A percentile compares a stretch with the other conserved stretches of the same genome.
phyloP scores from a whole-genome alignment of 2,113 vertebrate genomes.

The Prochilodus magdalenae region DNA sequence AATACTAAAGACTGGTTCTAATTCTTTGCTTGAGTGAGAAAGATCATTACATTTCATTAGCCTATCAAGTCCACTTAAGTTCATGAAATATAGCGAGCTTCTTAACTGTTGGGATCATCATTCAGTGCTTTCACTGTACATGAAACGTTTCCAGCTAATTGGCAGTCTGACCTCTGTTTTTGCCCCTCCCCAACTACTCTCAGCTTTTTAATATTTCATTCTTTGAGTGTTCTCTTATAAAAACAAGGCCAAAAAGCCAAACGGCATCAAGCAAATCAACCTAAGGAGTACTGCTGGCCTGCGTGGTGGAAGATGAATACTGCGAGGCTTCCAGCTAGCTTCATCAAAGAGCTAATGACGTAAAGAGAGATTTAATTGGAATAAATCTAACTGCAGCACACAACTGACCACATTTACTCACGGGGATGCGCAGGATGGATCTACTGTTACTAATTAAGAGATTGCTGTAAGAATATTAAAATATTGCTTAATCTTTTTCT shows the following conservation, averaged over 20 bases:
- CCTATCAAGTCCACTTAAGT: conserved; percentile 54
- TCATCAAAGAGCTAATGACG: too few relatives aligned
- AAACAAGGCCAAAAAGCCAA: background rate
- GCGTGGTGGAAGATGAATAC: too few relatives aligned
- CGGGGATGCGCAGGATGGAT: too few relatives aligned
- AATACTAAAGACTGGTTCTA: conserved; percentile 45
- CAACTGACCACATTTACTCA: too few relatives aligned
- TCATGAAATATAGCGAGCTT: conserved; percentile 54
- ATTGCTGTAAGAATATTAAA: too few relatives aligned
- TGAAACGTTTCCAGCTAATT: conserved; percentile 35
- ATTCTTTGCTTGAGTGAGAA: conserved; percentile 54
- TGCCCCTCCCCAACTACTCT: background rate
- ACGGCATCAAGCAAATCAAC: background rate
- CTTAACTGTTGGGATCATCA: conserved; percentile 48
- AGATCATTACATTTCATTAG: conserved; percentile 61
- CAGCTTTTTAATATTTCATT: background rate
- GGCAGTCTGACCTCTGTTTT: conserved; percentile 39
- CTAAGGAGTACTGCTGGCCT: background rate
- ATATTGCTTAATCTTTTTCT: too few relatives aligned
- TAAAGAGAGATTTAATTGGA: too few relatives aligned
- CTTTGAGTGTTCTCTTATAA: background rate
- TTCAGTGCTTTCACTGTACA: conserved; percentile 40
- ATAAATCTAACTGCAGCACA: too few relatives aligned
- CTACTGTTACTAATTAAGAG: too few relatives aligned
- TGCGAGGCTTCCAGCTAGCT: too few relatives aligned